Conservation (phyloP, 2,797 vertebrate genomes). For the Pseudochaenichthys georgianus region DNA sequence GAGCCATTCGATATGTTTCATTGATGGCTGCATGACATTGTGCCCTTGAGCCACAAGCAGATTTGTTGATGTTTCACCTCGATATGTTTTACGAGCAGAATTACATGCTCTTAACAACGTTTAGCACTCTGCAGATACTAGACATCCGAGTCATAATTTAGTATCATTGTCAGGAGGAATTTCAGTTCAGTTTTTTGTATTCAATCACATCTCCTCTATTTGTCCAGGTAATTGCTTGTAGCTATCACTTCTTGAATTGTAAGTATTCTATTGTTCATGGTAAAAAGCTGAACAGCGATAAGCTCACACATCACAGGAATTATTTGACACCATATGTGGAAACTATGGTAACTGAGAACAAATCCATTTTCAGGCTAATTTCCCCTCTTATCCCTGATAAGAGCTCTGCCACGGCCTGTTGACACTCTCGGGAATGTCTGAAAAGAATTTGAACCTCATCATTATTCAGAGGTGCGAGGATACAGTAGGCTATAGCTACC, state of each 20-base stretch:
- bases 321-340: background rate
- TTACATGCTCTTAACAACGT: background rate
- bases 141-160: constrained; percentile 1
- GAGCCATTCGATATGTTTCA: constrained; percentile 43
- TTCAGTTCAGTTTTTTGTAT: constrained; percentile 6
- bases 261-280: background rate
- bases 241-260: constrained; percentile 3
- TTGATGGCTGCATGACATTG: constrained; percentile 29
- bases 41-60: constrained; percentile 8
- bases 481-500: constrained; percentile 24
- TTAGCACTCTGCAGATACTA: constrained; percentile 3
- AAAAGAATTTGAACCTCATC: constrained; percentile 37
- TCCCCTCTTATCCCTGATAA: constrained; percentile 29
- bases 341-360: constrained; percentile 34
- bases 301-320: background rate
- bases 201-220: background rate
- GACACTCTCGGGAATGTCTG: constrained; percentile 42
- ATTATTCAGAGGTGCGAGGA: constrained; percentile 51
- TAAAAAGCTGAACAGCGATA: background rate
- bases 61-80: constrained; percentile 43
- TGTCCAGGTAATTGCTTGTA: background rate
- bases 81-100: constrained; percentile 7
- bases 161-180: constrained; percentile 17
- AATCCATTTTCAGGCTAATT: constrained; percentile 41
- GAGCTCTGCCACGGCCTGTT: constrained; percentile 39